Conservation (phyloP, 2,797 vertebrate species). For the Ispidina lecontei region DNA sequence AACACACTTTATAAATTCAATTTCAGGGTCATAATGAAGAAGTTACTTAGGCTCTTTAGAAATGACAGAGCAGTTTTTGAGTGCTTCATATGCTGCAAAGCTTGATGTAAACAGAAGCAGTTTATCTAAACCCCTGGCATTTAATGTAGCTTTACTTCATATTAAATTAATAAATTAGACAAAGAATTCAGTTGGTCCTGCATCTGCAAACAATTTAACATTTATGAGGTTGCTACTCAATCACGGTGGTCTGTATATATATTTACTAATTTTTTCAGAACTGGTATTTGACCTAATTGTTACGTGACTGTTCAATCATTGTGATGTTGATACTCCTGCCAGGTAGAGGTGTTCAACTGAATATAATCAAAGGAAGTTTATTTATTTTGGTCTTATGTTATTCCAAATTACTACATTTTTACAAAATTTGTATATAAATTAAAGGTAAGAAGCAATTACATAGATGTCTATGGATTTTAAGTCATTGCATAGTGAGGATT, state of each 20-base stretch:
- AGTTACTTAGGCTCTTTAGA: conserved; percentile 21
- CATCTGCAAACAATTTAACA: background rate
- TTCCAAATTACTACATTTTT: background rate
- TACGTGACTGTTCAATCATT: background rate
- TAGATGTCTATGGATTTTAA: background rate
- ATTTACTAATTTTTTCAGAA: background rate
- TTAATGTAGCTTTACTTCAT: conserved; percentile 32
- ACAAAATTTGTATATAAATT: background rate
- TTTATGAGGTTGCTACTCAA: background rate
- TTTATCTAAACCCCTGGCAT: conserved; percentile 41
- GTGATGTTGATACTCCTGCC: background rate
- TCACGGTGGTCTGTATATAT: background rate
- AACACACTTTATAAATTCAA: conserved; percentile 1
- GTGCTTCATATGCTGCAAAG: background rate
- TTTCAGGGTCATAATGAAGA: conserved; percentile 37
- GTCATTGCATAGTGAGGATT: background rate
- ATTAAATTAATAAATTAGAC: background rate
- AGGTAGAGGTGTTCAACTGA: background rate
- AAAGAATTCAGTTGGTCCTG: background rate
- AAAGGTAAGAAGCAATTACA: background rate
- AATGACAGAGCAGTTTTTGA: conserved; percentile 55
- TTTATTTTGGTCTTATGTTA: background rate
- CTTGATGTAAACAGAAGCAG: conserved; percentile 6
- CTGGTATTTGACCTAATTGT: background rate
- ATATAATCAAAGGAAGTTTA: background rate